These are phyloP conservation scores for Agrypnus murinus DNA, from an alignment of 2,888 invertebrate genomes.

Conservation along the genomic window DNA sequence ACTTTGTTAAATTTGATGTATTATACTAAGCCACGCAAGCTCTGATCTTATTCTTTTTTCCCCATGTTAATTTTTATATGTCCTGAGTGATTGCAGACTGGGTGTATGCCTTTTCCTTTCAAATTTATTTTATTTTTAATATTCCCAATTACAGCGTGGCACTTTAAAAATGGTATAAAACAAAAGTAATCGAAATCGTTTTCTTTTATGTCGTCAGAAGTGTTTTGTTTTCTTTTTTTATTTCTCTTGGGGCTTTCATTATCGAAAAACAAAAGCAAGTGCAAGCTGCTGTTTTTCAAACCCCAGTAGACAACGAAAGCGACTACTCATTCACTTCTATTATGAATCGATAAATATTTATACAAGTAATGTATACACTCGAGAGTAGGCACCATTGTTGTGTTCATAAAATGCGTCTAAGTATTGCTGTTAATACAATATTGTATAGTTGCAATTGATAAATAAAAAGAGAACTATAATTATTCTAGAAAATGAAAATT, in stretches of 20 bases:
- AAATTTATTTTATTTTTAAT: no score
- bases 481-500: no score
- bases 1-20: no score
- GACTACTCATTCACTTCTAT: slow-evolving; percentile 51
- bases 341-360: slow-evolving; percentile 67
- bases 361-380: slow-evolving; percentile 58
- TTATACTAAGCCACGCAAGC: no score
- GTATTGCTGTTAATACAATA: not conserved
- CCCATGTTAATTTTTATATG: no score
- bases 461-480: no score
- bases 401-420: slow-evolving; percentile 13
- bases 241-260: slow-evolving; percentile 44
- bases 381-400: slow-evolving; percentile 46
- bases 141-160: not conserved
- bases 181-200: slow-evolving; percentile 41
- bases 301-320: slow-evolving; percentile 46
- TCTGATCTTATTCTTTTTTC: no score
- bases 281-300: slow-evolving; percentile 48
- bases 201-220: slow-evolving; percentile 37
- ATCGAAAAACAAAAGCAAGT: slow-evolving; percentile 49
- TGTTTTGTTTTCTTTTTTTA: slow-evolving; percentile 18
- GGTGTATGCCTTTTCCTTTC: no score
- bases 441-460: no score
- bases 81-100: no score
- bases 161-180: slow-evolving; percentile 18